Evolutionary conservation across 2,113 vertebrate species (phyloP), one percentile per base, ranked within the genome.

Genomic region (Neolamprologus falcicula): DNA sequence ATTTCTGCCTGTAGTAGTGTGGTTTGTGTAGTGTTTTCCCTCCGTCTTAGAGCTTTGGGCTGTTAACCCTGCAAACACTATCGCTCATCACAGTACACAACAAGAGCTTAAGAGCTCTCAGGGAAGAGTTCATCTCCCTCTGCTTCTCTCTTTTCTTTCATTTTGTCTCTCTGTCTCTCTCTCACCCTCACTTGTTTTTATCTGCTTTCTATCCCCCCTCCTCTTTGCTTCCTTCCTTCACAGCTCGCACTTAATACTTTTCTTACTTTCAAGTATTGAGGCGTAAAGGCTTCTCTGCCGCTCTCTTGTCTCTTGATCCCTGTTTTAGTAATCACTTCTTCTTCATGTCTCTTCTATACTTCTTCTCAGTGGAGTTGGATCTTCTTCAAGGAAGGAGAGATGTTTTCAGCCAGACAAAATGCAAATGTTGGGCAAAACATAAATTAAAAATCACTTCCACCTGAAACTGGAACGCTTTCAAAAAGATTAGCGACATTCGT

Each of bases 21-120:
- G 78, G 66, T 89, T 28, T 63, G 33, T 47, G 76, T 85, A 50
- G 10, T 66, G 31, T 85, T 33, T 84, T 89, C 76, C 76, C 87
- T 89, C 63, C 28, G 9, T 86, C 88, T 84, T 66, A 7, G 13
- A 54, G 84, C 83, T 90, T 82, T 47, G 81, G 59, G 42, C 83
- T 80, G 86, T 92, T 94, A 92, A 92, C 90, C 89, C 89, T 73
- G 66, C 88, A 90, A 94, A 95, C 90, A 91, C 83, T 13, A 82
- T 73, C 82, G 9, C 91, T 94, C 84, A 93, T 92, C 88, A 88
- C 84, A 50, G 83, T 21, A 89, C 90, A 92, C 90, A 92, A 88
- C 83, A 28, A 63, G 82, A 87, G 92, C 89, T 92, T 89, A 90
- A 90, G 89, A 91, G 88, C 87, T 92, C 86, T 86, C 26, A 45